Percentiles rank a stretch among this genome's conserved stretches.
Conservation (phyloP, 1,140 invertebrate genomes). For the Pantala flavescens region DNA sequence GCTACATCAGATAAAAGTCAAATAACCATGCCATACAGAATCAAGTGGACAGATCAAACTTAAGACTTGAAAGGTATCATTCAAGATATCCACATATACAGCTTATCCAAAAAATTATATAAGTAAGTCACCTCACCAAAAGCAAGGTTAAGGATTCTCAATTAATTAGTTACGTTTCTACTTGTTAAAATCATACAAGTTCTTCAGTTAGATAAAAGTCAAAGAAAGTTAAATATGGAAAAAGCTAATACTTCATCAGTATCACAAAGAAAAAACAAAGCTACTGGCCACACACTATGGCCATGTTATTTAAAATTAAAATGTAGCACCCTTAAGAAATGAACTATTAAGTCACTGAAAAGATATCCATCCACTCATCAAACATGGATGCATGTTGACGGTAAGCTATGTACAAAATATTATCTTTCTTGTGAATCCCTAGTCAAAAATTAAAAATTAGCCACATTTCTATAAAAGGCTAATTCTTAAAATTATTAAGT, state of each 20-base stretch:
- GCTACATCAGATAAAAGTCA: neutral
- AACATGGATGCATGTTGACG: neutral
- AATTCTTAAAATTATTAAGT: neutral
- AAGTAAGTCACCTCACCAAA: neutral
- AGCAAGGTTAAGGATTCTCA: neutral
- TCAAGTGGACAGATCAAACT: neutral
- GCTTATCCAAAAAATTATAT: neutral
- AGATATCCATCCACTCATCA: neutral
- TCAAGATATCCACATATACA: neutral
- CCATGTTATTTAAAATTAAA: neutral
- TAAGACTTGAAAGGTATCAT: neutral
- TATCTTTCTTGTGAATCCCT: neutral
- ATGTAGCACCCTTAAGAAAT: slow-evolving; percentile 8
- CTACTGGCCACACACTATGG: neutral
- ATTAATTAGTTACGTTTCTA: neutral
- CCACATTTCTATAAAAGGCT: neutral
- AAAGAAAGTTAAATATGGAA: neutral
- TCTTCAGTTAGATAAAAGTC: neutral
- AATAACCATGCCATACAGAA: neutral
- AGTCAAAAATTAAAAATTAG: neutral
- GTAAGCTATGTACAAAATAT: slow-evolving; percentile 1
- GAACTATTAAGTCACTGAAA: neutral
- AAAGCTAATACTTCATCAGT: neutral
- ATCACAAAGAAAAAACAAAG: slow-evolving; percentile 5
- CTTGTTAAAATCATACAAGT: neutral